These are phyloP conservation scores for Drosophila pallidifrons DNA, from an alignment of 1,140 invertebrate genomes.

Conservation along the genomic window DNA sequence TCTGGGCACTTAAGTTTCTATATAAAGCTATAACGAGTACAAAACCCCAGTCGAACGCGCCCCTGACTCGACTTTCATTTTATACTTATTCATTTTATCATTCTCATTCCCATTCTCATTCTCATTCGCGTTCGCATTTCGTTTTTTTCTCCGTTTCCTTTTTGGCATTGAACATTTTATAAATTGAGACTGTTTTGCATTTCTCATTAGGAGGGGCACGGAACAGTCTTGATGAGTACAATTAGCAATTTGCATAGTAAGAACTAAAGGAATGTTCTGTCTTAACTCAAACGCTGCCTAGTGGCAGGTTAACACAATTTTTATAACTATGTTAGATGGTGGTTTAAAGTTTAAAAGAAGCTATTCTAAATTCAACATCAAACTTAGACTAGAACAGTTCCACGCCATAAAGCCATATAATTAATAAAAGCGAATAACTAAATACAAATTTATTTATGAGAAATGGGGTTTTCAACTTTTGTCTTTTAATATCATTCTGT, in stretches of 20 bases:
- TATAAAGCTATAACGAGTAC: slow-evolving; percentile 52
- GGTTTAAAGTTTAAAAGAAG: slow-evolving; percentile 17
- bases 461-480: too few species aligned
- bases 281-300: slow-evolving; percentile 29
- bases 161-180: slow-evolving; percentile 73
- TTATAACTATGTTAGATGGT: slow-evolving; percentile 48
- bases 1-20: slow-evolving; percentile 82
- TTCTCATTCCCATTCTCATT: not conserved
- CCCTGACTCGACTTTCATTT: slow-evolving; percentile 61
- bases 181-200: slow-evolving; percentile 80
- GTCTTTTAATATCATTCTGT: too few species aligned
- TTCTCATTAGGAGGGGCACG: slow-evolving; percentile 65
- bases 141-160: slow-evolving; percentile 30
- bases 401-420: too few species aligned
- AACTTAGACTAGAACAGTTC: too few species aligned
- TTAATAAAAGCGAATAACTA: too few species aligned
- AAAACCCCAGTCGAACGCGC: slow-evolving; percentile 18
- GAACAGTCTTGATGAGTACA: slow-evolving; percentile 68
- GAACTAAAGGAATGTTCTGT: slow-evolving; percentile 66
- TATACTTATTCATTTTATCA: slow-evolving; percentile 29
- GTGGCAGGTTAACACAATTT: slow-evolving; percentile 56
- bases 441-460: too few species aligned
- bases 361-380: not conserved
- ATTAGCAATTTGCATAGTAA: slow-evolving; percentile 82
- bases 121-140: slow-evolving; percentile 31